phyloP scores from a whole-genome alignment of 2,113 vertebrate genomes.

The Cyanistes caeruleus region DNA sequence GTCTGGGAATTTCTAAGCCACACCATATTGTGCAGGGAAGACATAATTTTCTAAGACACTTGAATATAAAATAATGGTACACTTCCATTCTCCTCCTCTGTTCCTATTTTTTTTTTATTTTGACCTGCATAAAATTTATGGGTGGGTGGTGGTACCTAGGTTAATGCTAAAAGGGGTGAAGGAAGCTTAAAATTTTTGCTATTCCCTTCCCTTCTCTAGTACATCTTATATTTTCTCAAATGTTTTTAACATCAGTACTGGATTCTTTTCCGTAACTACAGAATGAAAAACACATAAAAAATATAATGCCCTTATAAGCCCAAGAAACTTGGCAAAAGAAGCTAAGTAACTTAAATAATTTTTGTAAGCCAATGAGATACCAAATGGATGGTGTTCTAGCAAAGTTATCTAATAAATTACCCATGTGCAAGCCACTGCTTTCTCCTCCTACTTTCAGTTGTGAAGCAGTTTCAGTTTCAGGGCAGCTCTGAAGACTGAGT shows the following conservation, averaged over 20 bases:
- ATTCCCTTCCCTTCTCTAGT: background rate
- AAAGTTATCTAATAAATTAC: conserved; percentile 14
- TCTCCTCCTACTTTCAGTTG: background rate
- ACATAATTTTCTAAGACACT: background rate
- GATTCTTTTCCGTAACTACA: background rate
- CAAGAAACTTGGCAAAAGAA: background rate
- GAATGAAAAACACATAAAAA: background rate
- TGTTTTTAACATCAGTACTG: background rate
- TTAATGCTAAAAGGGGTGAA: background rate
- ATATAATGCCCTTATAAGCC: background rate
- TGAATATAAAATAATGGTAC: background rate
- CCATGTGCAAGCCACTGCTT: background rate
- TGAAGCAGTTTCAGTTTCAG: background rate
- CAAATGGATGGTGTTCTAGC: background rate
- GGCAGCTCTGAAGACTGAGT: background rate
- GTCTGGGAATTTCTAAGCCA: background rate
- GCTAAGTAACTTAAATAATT: background rate
- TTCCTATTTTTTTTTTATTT: background rate
- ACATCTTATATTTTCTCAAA: background rate
- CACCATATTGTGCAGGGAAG: background rate
- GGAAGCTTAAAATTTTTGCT: background rate
- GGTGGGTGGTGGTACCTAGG: background rate
- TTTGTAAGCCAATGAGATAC: background rate
- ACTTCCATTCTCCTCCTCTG: background rate
- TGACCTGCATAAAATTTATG: background rate